Evolutionary conservation across 2,113 vertebrate genomes (phyloP), one percentile per base, ranked within the genome.

Genomic region (Calypte anna): DNA sequence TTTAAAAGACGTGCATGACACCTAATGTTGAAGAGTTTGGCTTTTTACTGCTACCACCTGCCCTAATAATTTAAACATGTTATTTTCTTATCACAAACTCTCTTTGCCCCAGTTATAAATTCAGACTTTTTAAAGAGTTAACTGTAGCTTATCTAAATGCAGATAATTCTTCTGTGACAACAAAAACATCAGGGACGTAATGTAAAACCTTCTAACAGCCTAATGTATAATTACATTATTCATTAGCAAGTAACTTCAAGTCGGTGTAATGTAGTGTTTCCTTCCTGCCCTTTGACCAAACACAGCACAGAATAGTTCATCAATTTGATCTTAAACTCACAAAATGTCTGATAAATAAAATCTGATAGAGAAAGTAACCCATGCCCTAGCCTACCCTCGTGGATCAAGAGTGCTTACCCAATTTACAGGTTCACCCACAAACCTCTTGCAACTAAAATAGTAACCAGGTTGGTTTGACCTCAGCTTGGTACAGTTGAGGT

Each of bases 211-310:
- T 85, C 57, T 81, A 91, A 96, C 72, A 80, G 72, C n/a, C 72
- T 58, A 50, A 59, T 0, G 30, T 75, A 63, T 91, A 93, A 95
- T 95, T 95, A 95, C 58, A 43, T 77, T 93, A 91, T 80, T 96
- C 85, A 94, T 95, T 93, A 95, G 46, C 72, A 93, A 87, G 84
- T 88, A 85, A 87, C 59, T 81, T 90, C 72, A 91, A 84, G 68
- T 61, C n/a, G 51, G 75, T 62, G 43, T 83, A 95, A 94, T 95
- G 91, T 88, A 91, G 75, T 50, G 76, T 90, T 86, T 90, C 62
- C 79, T 78, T 94, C 76, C 64, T 75, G 59, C 36, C 82, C 85
- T 82, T 46, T 86, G 61, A 86, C 76, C 38, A 95, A 90, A 88
- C 55, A 93, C 38, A 80, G 81, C 31, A 78, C 14, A 57, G 61